These are phyloP conservation scores for Eupithecia exiguata DNA, from an alignment of 2,888 invertebrate species.

Conservation along the genomic window DNA sequence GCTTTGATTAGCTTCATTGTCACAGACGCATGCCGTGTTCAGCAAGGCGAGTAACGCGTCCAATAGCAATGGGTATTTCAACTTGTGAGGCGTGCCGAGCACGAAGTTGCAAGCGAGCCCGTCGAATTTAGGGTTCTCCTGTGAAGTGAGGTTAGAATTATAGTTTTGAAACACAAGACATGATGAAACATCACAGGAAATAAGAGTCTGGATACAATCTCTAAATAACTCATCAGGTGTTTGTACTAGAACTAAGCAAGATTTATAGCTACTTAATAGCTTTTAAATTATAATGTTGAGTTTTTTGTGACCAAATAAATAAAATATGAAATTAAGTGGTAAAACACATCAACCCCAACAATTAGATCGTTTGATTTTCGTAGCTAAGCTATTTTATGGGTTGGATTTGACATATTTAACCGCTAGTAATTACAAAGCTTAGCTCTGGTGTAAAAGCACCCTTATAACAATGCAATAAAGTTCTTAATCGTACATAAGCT, in stretches of 20 bases:
- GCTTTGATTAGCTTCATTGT: conserved; percentile 74
- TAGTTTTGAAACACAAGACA: not conserved
- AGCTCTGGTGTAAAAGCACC: not conserved
- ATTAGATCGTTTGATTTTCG: not conserved
- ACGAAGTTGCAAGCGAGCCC: conserved; percentile 97
- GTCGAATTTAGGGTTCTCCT: conserved; percentile 96
- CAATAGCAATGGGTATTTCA: conserved; percentile 93
- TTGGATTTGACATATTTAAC: not conserved
- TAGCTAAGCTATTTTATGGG: not conserved
- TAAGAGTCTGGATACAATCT: not conserved
- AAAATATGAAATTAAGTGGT: no score
- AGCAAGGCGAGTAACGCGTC: conserved; percentile 93
- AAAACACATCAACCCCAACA: no score
- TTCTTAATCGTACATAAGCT: conserved; percentile 4
- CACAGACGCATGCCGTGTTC: conserved; percentile 89
- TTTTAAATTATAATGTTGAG: not conserved
- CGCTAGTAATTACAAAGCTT: not conserved
- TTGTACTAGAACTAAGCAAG: not conserved
- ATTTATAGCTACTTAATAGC: not conserved
- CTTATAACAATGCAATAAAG: not conserved
- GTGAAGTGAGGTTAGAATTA: conserved; percentile 40
- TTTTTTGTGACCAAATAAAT: no score
- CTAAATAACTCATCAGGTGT: not conserved
- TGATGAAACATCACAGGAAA: not conserved
- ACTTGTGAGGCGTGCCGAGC: conserved; percentile 94